Conservation (phyloP, 35 echinoderm and acorn worm species). For the Apostichopus japonicus region DNA sequence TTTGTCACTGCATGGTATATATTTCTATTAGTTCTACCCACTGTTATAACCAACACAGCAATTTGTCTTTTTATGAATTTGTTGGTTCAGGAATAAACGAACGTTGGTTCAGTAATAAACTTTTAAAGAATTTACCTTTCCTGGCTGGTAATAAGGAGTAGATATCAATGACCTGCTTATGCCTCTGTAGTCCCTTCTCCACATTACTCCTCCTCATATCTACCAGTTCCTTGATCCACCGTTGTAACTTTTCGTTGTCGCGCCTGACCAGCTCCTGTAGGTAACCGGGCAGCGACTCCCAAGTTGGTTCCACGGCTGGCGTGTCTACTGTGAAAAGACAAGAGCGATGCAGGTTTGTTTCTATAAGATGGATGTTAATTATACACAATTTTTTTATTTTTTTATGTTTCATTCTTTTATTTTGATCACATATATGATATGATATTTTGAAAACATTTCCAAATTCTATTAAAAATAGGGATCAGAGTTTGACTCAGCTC, state of each 20-base stretch:
- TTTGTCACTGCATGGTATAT: too few species aligned
- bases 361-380: too few species aligned
- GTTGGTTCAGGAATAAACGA: background rate
- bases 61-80: too few species aligned
- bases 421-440: too few species aligned
- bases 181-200: slow-evolving; percentile 61
- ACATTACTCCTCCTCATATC: slow-evolving; percentile 79
- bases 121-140: slow-evolving; percentile 63
- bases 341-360: background rate
- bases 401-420: too few species aligned
- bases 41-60: too few species aligned
- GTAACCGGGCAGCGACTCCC: slow-evolving; percentile 51
- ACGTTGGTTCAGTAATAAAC: too few species aligned
- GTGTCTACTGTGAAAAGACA: slow-evolving; percentile 11
- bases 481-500: too few species aligned
- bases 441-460: too few species aligned
- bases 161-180: slow-evolving; percentile 73
- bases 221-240: slow-evolving; percentile 78
- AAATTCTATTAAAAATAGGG: too few species aligned
- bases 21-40: too few species aligned
- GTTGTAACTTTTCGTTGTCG: slow-evolving; percentile 72
- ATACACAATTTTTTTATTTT: too few species aligned
- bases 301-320: background rate
- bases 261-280: slow-evolving; percentile 73
- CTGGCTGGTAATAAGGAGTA: slow-evolving; percentile 67